Evolutionary conservation across 2,113 vertebrate genomes (phyloP).

Genomic region (Indri indri): DNA sequence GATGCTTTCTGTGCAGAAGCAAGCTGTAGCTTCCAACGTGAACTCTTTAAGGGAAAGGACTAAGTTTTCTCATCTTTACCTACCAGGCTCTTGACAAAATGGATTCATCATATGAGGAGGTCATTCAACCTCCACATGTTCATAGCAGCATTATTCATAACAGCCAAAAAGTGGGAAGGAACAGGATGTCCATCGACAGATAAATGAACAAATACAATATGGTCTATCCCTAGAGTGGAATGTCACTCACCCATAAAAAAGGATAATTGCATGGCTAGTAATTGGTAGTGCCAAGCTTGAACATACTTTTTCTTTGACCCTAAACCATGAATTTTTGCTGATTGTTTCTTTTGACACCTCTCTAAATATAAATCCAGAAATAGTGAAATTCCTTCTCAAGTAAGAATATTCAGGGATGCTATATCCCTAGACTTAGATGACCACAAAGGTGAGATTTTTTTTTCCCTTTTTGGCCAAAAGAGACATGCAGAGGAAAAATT

Average conservation of each 20-base stretch:
- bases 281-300: background rate
- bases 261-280: background rate
- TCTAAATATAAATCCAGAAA: background rate
- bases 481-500: background rate
- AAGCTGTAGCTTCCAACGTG: background rate
- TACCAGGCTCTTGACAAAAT: background rate
- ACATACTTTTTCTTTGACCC: background rate
- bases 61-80: background rate
- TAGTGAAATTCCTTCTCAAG: background rate
- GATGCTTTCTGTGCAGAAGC: background rate
- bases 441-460: background rate
- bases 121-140: background rate
- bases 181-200: background rate
- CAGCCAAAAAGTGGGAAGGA: background rate
- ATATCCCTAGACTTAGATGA: background rate
- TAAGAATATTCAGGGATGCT: background rate
- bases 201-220: background rate
- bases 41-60: background rate
- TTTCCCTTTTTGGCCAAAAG: background rate
- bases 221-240: background rate
- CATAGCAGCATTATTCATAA: background rate
- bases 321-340: background rate
- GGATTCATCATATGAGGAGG: background rate
- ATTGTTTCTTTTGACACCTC: background rate
- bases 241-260: background rate